Evolutionary conservation across 2,113 vertebrate genomes (phyloP).

Genomic region (Asarcornis scutulata): DNA sequence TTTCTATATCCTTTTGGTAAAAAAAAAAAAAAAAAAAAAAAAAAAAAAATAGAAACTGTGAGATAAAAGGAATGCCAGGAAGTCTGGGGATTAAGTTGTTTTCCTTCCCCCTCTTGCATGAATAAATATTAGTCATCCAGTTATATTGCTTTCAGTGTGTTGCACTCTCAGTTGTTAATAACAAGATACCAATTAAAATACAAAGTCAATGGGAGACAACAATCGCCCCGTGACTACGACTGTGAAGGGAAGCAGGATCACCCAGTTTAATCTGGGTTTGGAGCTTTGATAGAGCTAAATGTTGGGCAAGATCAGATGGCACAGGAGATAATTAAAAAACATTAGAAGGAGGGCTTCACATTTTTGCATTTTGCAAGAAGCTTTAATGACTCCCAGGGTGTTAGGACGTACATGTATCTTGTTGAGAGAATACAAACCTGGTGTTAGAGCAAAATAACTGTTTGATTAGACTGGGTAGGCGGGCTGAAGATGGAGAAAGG

Average conservation of each 20-base stretch:
- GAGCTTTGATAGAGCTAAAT: not conserved
- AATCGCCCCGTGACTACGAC: not conserved
- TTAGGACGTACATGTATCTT: constrained; percentile 9
- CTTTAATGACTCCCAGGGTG: constrained; percentile 58
- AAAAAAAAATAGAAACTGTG: not conserved
- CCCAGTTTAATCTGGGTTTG: not conserved
- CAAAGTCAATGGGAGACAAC: constrained; percentile 8
- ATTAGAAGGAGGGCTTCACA: constrained; percentile 33
- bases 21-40: not conserved
- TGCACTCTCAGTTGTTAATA: constrained; percentile 26
- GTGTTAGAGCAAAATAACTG: constrained; percentile 49
- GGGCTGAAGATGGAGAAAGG: not conserved
- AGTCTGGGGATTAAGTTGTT: constrained; percentile 6
- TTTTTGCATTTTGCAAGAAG: constrained; percentile 60
- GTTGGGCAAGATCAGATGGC: not conserved
- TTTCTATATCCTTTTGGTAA: not conserved
- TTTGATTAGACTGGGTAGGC: constrained; percentile 13
- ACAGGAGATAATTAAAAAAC: constrained; percentile 48
- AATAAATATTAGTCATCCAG: constrained; percentile 41
- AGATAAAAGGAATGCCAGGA: not conserved
- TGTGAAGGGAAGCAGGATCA: not conserved
- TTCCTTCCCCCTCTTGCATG: not conserved
- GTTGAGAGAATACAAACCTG: constrained; percentile 34
- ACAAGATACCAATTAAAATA: constrained; percentile 34
- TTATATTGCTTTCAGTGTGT: not conserved